Percentiles rank a stretch among this genome's conserved stretches.
phyloP scores from a whole-genome alignment of 2,113 vertebrate genomes.

The Prionailurus viverrinus region DNA sequence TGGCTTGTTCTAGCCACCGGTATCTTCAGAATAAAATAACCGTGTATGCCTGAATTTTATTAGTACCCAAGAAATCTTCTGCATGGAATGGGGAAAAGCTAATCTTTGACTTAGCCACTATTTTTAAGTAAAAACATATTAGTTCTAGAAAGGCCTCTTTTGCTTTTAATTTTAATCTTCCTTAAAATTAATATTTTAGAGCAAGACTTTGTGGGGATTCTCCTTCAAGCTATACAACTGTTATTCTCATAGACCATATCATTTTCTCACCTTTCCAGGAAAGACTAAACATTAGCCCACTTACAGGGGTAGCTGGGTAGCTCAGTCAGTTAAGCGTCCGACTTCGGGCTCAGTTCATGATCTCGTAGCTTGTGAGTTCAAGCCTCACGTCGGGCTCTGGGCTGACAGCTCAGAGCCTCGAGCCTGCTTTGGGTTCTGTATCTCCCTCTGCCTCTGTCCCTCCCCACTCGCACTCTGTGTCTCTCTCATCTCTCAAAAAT shows the following conservation, averaged over 20 bases:
- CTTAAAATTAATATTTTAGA: neutral
- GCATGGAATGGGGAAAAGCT: neutral
- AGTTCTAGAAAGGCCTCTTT: neutral
- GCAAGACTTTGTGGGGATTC: neutral
- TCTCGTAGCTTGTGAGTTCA: too few species aligned
- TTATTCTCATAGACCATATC: too few species aligned
- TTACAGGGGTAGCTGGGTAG: too few species aligned
- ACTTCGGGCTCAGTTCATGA: too few species aligned
- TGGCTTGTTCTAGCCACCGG: neutral
- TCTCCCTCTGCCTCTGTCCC: too few species aligned
- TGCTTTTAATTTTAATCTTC: neutral
- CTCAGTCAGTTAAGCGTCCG: too few species aligned
- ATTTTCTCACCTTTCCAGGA: neutral
- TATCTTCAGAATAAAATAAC: neutral
- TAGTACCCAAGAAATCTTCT: neutral
- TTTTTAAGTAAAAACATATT: constrained; percentile 35
- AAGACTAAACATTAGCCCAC: neutral
- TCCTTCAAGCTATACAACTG: neutral
- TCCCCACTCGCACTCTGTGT: too few species aligned
- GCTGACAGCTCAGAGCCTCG: too few species aligned
- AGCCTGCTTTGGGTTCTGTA: too few species aligned
- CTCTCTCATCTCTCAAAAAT: too few species aligned
- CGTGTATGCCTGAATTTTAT: neutral
- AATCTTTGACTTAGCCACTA: neutral
- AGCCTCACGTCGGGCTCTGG: too few species aligned